These are phyloP conservation scores for Litoditis marina DNA, from an alignment of 2,888 invertebrate species.

Conservation along the genomic window DNA sequence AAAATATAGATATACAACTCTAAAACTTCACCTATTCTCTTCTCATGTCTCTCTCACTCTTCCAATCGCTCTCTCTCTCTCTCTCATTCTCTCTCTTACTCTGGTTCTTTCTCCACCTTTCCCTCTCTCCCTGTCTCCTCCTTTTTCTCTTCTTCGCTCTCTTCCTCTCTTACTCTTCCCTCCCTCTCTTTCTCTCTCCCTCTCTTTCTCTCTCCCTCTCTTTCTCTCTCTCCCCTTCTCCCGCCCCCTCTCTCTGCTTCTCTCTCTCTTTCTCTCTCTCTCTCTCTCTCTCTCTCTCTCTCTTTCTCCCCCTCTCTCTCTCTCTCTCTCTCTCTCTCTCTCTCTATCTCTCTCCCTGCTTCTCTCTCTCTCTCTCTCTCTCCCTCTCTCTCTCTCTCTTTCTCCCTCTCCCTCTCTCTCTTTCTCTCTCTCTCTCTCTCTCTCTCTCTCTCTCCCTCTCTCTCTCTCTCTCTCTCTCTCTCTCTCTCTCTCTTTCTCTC, in stretches of 20 bases:
- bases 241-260: too few species aligned
- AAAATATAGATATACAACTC: too few species aligned
- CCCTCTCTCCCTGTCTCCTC: not conserved
- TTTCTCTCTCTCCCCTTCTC: too few species aligned
- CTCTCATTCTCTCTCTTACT: not conserved
- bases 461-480: slow-evolving; percentile 14
- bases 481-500: slow-evolving; percentile 14
- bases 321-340: not conserved
- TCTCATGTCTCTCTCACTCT: not conserved
- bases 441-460: not conserved
- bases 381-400: not conserved
- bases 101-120: not conserved
- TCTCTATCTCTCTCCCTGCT: not conserved
- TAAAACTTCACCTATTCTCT: too few species aligned
- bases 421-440: not conserved
- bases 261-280: too few species aligned
- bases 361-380: not conserved
- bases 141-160: not conserved
- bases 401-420: not conserved
- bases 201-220: not conserved
- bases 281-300: too few species aligned
- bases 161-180: slow-evolving; percentile 1
- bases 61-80: not conserved
- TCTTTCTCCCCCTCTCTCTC: not conserved
- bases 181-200: not conserved